These are phyloP conservation scores for Scotopteryx bipunctaria DNA, from an alignment of 2,888 invertebrate genomes.

Conservation along the genomic window DNA sequence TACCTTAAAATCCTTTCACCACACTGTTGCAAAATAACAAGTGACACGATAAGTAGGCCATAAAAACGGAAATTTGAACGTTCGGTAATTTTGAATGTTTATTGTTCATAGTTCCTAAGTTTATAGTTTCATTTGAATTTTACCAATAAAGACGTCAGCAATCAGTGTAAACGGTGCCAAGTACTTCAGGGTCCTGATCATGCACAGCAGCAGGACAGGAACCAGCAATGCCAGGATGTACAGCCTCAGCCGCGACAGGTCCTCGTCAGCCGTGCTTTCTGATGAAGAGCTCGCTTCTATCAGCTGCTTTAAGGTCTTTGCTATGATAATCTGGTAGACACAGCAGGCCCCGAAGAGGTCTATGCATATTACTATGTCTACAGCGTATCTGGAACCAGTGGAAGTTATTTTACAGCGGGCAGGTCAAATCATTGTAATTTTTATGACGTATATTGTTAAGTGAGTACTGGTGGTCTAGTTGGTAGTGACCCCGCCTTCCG, in stretches of 20 bases:
- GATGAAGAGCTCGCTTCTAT: too few species aligned
- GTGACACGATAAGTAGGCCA: too few species aligned
- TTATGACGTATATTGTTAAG: too few species aligned
- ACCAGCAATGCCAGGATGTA: slow-evolving; percentile 62
- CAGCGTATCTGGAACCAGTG: slow-evolving; percentile 47
- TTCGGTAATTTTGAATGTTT: too few species aligned
- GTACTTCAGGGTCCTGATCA: slow-evolving; percentile 74
- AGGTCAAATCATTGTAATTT: too few species aligned
- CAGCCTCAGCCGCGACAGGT: slow-evolving; percentile 55
- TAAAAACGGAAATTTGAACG: too few species aligned
- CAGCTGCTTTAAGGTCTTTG: slow-evolving; percentile 68
- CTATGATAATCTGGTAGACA: slow-evolving; percentile 75
- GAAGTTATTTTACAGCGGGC: too few species aligned
- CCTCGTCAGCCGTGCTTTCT: slow-evolving; percentile 44
- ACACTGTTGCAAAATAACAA: too few species aligned
- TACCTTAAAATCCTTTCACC: too few species aligned
- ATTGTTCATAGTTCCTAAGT: too few species aligned
- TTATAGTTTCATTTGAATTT: slow-evolving; percentile 24
- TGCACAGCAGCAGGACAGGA: slow-evolving; percentile 68
- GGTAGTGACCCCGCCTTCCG: too few species aligned
- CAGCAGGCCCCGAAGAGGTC: slow-evolving; percentile 75
- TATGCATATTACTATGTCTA: slow-evolving; percentile 67
- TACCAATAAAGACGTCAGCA: slow-evolving; percentile 73
- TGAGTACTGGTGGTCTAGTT: too few species aligned
- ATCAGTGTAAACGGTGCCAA: slow-evolving; percentile 70